Conservation (phyloP, 2,113 vertebrate species). For the Vireo altiloquus region DNA sequence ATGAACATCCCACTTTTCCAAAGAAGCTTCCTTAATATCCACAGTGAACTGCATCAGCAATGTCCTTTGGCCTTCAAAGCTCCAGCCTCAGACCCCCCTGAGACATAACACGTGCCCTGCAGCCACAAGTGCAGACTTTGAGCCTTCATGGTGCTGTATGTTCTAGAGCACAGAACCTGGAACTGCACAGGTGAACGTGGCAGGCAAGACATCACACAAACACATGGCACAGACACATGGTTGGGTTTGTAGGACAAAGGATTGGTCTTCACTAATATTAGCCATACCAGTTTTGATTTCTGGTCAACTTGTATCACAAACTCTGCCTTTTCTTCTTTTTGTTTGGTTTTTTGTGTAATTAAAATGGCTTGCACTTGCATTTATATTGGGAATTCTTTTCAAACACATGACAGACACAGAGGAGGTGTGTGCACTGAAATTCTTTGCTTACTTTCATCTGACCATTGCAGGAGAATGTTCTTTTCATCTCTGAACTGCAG, state of each 20-base stretch:
- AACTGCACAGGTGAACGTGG: rapidly evolving
- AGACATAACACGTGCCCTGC: rapidly evolving
- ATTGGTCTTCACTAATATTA: not conserved
- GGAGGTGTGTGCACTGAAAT: not conserved
- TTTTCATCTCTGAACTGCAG: not conserved
- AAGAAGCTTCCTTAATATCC: not conserved
- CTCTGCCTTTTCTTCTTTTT: not conserved
- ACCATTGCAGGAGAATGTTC: not conserved
- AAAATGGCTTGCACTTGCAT: not conserved
- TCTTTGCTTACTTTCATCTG: not conserved
- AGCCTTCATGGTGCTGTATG: rapidly evolving
- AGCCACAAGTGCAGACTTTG: not conserved
- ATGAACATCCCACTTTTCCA: not conserved
- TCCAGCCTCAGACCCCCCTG: not conserved
- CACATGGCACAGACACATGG: rapidly evolving
- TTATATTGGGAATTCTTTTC: not conserved
- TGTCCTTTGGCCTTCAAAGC: not conserved
- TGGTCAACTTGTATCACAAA: not conserved
- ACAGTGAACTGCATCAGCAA: not conserved
- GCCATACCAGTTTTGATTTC: not conserved
- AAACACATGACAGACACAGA: not conserved
- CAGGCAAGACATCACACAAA: not conserved
- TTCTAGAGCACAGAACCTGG: not conserved
- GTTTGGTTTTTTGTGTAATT: not conserved
- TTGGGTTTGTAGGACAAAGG: not conserved